A percentile compares a stretch with the other conserved stretches of the same genome.
Conservation (phyloP, 2,888 invertebrate species). For the Synanthedon formicaeformis region DNA sequence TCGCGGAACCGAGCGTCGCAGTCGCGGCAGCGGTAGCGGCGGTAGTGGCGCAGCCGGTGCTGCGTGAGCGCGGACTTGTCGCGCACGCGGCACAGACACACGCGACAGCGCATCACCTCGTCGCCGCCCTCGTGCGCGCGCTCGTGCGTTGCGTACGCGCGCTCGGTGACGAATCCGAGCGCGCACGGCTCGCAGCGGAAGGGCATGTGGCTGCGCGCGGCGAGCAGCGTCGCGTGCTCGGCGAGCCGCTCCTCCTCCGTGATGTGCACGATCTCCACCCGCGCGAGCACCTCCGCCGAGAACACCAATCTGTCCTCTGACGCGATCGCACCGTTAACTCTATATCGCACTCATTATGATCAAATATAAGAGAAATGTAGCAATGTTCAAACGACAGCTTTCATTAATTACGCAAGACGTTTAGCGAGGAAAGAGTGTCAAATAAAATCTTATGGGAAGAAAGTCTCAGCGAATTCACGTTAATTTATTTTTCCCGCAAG, state of each 20-base stretch:
- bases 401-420: too few relatives aligned
- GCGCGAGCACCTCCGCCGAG: background rate
- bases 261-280: slow-evolving; percentile 32
- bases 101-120: slow-evolving; percentile 11
- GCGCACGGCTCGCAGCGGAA: slow-evolving; percentile 27
- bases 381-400: too few relatives aligned
- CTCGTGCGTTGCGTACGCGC: slow-evolving; percentile 28
- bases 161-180: slow-evolving; percentile 25
- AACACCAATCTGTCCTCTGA: background rate
- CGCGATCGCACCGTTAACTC: too few relatives aligned
- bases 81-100: slow-evolving; percentile 21
- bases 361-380: too few relatives aligned
- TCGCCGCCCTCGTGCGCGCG: slow-evolving; percentile 15
- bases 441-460: too few relatives aligned
- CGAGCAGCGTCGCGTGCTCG: slow-evolving; percentile 18
- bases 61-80: slow-evolving; percentile 23
- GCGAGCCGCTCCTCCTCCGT: slow-evolving; percentile 21
- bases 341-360: too few relatives aligned
- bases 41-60: slow-evolving; percentile 30
- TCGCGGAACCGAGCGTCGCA: slow-evolving; percentile 23
- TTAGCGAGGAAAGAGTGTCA: too few relatives aligned
- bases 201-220: slow-evolving; percentile 20
- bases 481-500: too few relatives aligned
- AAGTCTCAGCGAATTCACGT: too few relatives aligned
- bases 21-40: slow-evolving; percentile 29